phyloP scores from a whole-genome alignment of 2,113 vertebrate species.

The Psettodes erumei region DNA sequence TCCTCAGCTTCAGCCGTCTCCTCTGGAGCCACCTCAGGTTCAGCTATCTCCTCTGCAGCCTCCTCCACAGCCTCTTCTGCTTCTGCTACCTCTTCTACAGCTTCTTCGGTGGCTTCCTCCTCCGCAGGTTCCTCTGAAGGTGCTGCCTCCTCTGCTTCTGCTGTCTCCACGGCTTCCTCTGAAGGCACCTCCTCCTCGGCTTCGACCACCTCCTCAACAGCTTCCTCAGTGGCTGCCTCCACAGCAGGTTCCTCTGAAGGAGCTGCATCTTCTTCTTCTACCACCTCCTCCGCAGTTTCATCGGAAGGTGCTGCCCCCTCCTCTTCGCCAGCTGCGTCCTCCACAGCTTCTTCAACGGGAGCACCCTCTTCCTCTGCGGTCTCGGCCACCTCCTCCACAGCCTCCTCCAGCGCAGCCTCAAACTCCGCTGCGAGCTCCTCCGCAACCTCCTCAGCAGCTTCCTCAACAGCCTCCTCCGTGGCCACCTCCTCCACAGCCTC shows the following conservation, averaged over 20 bases:
- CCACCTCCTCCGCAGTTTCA: not conserved
- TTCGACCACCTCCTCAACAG: conserved; percentile 8
- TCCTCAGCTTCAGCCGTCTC: conserved; percentile 3
- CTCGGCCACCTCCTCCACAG: not conserved
- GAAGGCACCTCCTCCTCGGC: not conserved
- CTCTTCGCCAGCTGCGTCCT: not conserved
- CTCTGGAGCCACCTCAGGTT: not conserved
- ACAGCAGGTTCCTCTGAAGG: not conserved
- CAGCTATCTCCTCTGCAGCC: not conserved
- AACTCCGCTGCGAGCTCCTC: not conserved
- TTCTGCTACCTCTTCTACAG: not conserved
- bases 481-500: not conserved
- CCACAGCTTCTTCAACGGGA: not conserved
- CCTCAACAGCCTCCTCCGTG: conserved; percentile 1
- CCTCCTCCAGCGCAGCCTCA: conserved; percentile 13
- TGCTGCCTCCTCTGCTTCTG: not conserved
- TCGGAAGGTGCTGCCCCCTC: not conserved
- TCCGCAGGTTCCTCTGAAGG: not conserved
- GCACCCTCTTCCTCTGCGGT: conserved; percentile 3
- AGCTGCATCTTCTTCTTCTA: not conserved
- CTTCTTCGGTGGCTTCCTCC: too few relatives aligned
- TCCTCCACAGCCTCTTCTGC: conserved; percentile 21
- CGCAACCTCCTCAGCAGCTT: not conserved
- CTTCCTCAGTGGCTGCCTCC: conserved; percentile 13
- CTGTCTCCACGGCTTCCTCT: not conserved